Evolutionary conservation across 2,113 vertebrate genomes (phyloP).

Genomic region (Crocuta crocuta): DNA sequence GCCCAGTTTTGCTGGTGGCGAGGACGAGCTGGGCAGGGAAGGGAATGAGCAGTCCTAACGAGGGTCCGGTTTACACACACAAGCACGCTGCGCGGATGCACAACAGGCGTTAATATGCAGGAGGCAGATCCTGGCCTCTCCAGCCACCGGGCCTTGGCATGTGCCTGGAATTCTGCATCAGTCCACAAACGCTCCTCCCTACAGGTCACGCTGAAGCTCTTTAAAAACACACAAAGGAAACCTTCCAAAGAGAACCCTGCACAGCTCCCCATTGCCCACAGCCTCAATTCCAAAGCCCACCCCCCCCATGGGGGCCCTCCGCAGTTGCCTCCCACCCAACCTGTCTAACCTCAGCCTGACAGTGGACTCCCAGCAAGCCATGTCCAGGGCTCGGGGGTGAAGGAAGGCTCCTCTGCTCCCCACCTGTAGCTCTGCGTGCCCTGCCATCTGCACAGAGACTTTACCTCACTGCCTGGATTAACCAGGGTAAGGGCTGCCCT

Average conservation of each 20-base stretch:
- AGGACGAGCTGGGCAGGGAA: background rate
- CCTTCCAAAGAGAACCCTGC: background rate
- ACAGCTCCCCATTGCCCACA: rapidly evolving
- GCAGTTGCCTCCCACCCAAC: rapidly evolving
- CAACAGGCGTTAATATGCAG: background rate
- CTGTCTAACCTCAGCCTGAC: background rate
- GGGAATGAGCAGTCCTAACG: background rate
- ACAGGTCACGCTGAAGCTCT: background rate
- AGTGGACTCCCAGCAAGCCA: background rate
- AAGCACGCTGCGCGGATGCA: background rate
- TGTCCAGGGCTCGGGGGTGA: rapidly evolving
- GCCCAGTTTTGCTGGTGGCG: background rate
- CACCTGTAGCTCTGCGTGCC: rapidly evolving
- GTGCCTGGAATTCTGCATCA: background rate
- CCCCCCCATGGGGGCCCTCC: no score
- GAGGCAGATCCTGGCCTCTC: background rate
- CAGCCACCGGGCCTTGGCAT: background rate
- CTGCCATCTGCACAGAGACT: rapidly evolving
- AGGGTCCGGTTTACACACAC: background rate
- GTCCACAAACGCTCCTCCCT: background rate
- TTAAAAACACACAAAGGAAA: background rate
- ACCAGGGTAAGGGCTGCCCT: background rate
- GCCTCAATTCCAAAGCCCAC: background rate
- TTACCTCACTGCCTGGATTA: background rate
- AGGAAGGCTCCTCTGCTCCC: background rate